Base-by-base conservation (phyloP, 2,113 vertebrate species). In the Perca schrenkii region DNA sequence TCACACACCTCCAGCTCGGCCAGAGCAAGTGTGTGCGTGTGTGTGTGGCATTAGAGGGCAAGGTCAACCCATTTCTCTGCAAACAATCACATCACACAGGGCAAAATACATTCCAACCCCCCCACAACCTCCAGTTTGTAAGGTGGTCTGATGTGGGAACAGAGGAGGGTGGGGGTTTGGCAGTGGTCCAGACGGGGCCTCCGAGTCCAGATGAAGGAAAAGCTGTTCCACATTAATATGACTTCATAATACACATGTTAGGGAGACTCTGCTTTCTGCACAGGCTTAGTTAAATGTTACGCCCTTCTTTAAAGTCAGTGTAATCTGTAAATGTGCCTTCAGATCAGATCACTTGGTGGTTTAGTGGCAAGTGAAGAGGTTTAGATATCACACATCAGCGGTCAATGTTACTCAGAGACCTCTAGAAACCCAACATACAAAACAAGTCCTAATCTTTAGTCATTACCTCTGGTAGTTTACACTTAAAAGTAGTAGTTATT, bases 41-140 rank as follows among this genome's bases (percentile, higher is more conserved):
- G 83, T 89, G 91, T 93, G 90, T 89, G 93, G 91, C 90, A 92
- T 90, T 36, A 80, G 56, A 83, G 93, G 93, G 90, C 91, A 93
- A 94, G 94, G 94, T 94, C 94, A 94, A 93, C 86, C 84, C 87
- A 94, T 92, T 94, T 83, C 91, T 94, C 94, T 94, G 94, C 93
- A 93, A 94, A 92, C 92, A 94, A 93, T 94, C 94, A 94, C 94
- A 94, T 94, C 93, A 94, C 94, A 94, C 94, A 92, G 90, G 91
- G 93, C 84, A 90, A 92, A 92, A 93, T 91, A 93, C 93, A 94
- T 94, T 94, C 93, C 93, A 93, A 83, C 77, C 86, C 75, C 79
- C 65, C 82, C 65, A 28, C 62, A 46, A 25, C 73, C 73, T 84
- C 70, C 77, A 82, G 80, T 86, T 80, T 88, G 91, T 91, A 91